Percentiles rank a stretch among this genome's conserved stretches.
phyloP scores from a whole-genome alignment of 2,113 vertebrate genomes.

The Trematomus loennbergii region DNA sequence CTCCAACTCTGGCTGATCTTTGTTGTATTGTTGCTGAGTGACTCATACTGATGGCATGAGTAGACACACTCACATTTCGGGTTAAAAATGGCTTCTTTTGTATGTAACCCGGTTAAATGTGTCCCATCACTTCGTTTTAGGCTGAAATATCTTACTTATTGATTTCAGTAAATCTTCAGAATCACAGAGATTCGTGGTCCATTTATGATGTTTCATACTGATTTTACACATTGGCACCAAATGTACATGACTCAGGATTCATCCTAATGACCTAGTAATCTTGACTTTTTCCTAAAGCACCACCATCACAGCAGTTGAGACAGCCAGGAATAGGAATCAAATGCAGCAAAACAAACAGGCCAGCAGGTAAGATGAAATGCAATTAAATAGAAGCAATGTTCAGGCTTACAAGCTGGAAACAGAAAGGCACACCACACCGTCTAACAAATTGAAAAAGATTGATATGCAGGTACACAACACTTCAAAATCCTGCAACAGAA shows the following conservation, averaged over 20 bases:
- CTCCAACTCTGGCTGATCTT: not conserved
- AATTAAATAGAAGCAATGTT: not conserved
- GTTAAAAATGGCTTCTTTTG: not conserved
- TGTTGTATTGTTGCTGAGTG: constrained; percentile 25
- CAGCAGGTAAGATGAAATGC: not conserved
- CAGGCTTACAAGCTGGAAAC: not conserved
- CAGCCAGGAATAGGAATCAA: not conserved
- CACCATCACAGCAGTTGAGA: not conserved
- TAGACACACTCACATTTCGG: not conserved
- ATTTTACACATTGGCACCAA: not conserved
- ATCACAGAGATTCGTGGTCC: not conserved
- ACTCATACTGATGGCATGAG: not conserved
- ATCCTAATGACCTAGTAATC: not conserved
- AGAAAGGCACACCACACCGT: not conserved
- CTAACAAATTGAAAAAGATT: not conserved
- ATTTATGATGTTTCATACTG: not conserved
- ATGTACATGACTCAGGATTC: not conserved
- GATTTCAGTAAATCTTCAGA: not conserved
- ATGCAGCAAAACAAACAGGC: not conserved
- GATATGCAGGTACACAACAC: not conserved
- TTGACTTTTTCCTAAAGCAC: not conserved
- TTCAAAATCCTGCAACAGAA: not conserved
- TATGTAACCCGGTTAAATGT: not conserved
- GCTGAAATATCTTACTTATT: not conserved
- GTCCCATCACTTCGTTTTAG: not conserved